Base-by-base conservation (phyloP, 2,888 invertebrate genomes). In the Lasioglossum marginatum region DNA sequence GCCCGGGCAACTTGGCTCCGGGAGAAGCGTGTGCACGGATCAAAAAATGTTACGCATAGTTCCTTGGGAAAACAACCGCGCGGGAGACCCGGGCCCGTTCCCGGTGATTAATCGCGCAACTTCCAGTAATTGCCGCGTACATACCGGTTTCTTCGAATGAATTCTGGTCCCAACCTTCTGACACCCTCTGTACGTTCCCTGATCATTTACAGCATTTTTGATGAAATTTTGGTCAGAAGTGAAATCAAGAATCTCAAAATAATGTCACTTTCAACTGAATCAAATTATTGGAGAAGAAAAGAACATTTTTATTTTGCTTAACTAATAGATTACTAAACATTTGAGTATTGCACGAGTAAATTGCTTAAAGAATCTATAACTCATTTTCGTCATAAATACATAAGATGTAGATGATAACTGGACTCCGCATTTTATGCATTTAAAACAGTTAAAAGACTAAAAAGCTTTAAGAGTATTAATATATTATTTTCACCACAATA, bases 31-130 rank as follows among this genome's bases (percentile, higher is more conserved):
- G 78, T 37, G 73, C 43, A 72, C 27, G 37, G 43, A n/a, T 43
- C 27, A 48, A 72, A 45, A 79, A 75, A 83, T 86, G 78, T 83
- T 71, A 86, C 74, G 80, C 72, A 82, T 77, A 82, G 77, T 72
- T 68, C 68, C n/a, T 16, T 19, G 4, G 34, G 37, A n/a, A 73
- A 81, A 78, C 77, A 48, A 66, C 31, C 66, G 5, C 34, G 66
- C 66, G 5, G 3, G 60, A 10, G 52, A 60, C 60, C 45, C 60
- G 66, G 45, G 23, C 27, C 12, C n/a, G 43, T 31, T 37, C 34
- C 23, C 23, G 34, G 27, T 60, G 70, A 84, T 84, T 84, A 57
- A 84, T 84, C 43, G 74, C 27, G 34, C 63, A 79, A 83, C 52
- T 78, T 82, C 45, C 8, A 31, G 27, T 23, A 23, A 14, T 43